Evolutionary conservation across 2,888 invertebrate genomes (phyloP).

Genomic region (Cryptocheilus praepositus): DNA sequence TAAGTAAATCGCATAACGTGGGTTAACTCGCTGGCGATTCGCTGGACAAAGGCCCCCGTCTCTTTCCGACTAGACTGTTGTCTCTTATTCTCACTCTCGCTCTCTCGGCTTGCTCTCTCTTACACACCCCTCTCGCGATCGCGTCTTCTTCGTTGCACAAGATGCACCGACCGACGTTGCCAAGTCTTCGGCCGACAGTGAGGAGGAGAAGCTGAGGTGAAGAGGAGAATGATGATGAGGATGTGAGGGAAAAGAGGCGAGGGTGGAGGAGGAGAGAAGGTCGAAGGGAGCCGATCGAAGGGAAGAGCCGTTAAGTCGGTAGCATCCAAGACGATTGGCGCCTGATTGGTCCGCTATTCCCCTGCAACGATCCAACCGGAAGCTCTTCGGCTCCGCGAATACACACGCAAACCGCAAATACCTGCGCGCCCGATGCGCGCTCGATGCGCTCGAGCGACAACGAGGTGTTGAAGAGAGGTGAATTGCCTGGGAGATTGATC

Average conservation of each 20-base stretch:
- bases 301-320: conserved; percentile 40
- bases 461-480: too few species aligned
- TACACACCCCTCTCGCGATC: conserved; percentile 17
- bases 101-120: conserved; percentile 35
- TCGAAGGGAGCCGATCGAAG: conserved; percentile 49
- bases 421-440: conserved; percentile 7
- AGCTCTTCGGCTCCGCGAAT: conserved; percentile 25
- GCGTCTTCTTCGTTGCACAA: conserved; percentile 26
- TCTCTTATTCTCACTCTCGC: conserved; percentile 33
- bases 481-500: too few species aligned
- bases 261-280: conserved; percentile 50
- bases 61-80: conserved; percentile 20
- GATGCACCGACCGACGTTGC: conserved; percentile 47
- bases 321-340: conserved; percentile 46
- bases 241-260: conserved; percentile 35
- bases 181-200: conserved; percentile 40
- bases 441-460: too few species aligned
- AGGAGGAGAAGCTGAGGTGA: conserved; percentile 33
- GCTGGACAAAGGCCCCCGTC: conserved; percentile 41
- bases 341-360: conserved; percentile 43
- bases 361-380: conserved; percentile 42
- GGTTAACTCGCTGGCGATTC: conserved; percentile 33
- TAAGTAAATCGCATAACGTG: conserved; percentile 16
- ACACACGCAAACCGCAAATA: conserved; percentile 15
- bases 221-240: conserved; percentile 31